Evolutionary conservation across 1,140 invertebrate species (phyloP).

Genomic region (Fopius arisanus): DNA sequence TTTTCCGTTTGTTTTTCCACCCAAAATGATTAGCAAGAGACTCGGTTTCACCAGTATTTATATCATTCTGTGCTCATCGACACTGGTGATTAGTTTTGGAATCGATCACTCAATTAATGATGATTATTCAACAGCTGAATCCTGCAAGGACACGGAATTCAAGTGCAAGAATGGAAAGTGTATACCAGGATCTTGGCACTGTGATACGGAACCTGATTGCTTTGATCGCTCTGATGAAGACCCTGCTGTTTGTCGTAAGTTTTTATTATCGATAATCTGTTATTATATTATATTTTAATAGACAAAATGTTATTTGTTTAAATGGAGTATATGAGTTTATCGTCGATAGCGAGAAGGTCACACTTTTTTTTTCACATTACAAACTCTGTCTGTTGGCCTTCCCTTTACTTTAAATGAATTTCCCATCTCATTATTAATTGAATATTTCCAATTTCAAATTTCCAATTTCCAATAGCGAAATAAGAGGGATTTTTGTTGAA

Average conservation of each 20-base stretch:
- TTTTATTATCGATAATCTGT: too few species aligned
- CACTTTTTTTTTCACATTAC: too few species aligned
- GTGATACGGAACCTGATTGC: slow-evolving; percentile 81
- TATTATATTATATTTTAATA: too few species aligned
- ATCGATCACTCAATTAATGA: slow-evolving; percentile 26
- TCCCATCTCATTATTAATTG: too few species aligned
- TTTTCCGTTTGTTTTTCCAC: neutral
- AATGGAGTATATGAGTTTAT: too few species aligned
- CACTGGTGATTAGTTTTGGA: neutral
- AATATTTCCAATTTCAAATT: too few species aligned
- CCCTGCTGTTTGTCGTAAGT: slow-evolving; percentile 74
- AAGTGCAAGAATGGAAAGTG: slow-evolving; percentile 78
- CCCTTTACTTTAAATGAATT: too few species aligned
- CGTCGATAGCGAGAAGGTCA: too few species aligned
- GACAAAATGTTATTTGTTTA: too few species aligned
- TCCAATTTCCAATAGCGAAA: too few species aligned
- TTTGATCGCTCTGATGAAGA: slow-evolving; percentile 79
- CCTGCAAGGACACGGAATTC: slow-evolving; percentile 75
- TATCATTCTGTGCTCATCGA: slow-evolving; percentile 33
- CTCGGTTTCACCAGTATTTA: neutral
- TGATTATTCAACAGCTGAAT: slow-evolving; percentile 65
- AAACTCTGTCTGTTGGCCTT: too few species aligned
- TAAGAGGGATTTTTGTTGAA: too few species aligned
- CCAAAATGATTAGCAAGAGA: slow-evolving; percentile 8
- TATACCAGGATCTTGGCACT: slow-evolving; percentile 79